Conservation (phyloP, 2,797 vertebrate species). For the Stomatorhinus walkeri region DNA sequence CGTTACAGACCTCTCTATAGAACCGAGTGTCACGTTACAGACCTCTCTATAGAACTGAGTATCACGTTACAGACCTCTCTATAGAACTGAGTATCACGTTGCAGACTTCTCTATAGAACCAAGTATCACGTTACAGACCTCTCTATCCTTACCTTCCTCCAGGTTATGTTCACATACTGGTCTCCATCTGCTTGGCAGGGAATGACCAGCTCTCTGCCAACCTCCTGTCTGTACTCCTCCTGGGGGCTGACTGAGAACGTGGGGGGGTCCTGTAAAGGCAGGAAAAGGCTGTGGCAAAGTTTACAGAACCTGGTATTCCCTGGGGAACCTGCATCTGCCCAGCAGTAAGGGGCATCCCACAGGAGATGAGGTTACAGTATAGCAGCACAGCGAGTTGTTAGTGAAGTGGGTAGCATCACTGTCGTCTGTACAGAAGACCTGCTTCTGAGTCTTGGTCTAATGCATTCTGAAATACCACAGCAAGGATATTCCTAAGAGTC, state of each 20-base stretch:
- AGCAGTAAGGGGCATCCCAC: background rate
- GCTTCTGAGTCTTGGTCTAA: background rate
- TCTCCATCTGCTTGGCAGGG: conserved; percentile 68
- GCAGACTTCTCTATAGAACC: background rate
- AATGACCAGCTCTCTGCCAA: conserved; percentile 69
- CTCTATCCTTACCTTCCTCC: conserved; percentile 71
- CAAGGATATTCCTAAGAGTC: background rate
- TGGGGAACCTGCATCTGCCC: background rate
- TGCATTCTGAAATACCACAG: background rate
- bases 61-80: background rate
- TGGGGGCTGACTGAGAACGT: conserved; percentile 68
- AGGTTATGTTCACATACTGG: conserved; percentile 62
- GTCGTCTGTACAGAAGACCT: background rate
- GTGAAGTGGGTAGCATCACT: background rate
- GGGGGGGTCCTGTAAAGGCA: conserved; percentile 72
- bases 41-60: background rate
- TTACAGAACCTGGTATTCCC: background rate
- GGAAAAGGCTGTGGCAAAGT: background rate
- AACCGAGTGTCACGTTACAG: background rate
- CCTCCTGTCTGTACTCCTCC: conserved; percentile 73
- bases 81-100: background rate
- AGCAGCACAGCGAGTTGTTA: background rate
- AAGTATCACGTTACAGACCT: background rate
- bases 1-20: background rate
- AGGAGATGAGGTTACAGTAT: background rate